A percentile compares a stretch with the other conserved stretches of the same genome.
Conservation (phyloP, 2,113 vertebrate genomes). For the Calyptomena viridis region DNA sequence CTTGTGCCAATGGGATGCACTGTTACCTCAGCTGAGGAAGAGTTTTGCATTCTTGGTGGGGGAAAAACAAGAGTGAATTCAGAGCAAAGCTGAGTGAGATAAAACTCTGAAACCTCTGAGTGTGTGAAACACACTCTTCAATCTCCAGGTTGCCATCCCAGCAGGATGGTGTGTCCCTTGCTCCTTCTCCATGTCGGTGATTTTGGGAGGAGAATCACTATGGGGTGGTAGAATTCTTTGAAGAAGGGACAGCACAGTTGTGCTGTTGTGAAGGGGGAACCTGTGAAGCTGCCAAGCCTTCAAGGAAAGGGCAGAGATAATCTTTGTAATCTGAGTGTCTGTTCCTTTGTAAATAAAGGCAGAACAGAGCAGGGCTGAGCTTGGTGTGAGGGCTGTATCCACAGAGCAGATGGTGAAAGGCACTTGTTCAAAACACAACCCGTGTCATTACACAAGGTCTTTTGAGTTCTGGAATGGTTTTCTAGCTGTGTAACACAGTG, state of each 20-base stretch:
- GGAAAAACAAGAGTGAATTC: neutral
- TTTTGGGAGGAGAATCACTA: neutral
- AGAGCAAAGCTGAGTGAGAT: neutral
- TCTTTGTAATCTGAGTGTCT: neutral
- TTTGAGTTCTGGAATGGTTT: neutral
- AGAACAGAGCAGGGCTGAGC: neutral
- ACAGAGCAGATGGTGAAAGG: neutral
- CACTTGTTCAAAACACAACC: neutral
- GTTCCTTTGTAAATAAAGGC: neutral
- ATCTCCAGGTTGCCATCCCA: neutral
- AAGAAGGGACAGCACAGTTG: neutral
- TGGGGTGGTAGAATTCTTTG: fast-evolving
- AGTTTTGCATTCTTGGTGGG: neutral
- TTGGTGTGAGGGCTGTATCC: neutral
- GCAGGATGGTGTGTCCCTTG: neutral
- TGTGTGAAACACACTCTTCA: neutral
- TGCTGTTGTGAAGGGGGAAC: neutral
- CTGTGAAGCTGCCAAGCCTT: neutral
- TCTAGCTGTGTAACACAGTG: neutral
- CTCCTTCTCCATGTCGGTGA: neutral
- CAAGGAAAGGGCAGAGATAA: neutral
- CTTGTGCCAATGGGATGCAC: fast-evolving
- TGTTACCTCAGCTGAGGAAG: neutral
- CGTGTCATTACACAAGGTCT: neutral
- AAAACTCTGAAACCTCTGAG: neutral